These are phyloP conservation scores for Aethes cnicana DNA, from an alignment of 2,888 invertebrate genomes.

Conservation along the genomic window DNA sequence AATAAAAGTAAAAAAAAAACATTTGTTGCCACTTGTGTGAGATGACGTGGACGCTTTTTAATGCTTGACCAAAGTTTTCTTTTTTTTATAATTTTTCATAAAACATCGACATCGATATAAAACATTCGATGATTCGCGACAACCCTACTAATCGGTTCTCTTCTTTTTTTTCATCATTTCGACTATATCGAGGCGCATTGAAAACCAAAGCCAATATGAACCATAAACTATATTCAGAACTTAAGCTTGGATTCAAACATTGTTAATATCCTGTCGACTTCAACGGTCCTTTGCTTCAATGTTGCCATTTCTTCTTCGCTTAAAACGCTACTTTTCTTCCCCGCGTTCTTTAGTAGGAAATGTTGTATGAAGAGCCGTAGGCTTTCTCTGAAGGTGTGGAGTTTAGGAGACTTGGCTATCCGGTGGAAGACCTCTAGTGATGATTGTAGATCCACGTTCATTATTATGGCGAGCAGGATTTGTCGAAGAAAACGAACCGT, in stretches of 20 bases:
- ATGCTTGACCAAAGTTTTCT: no score
- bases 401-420: slow-evolving; percentile 87
- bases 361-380: slow-evolving; percentile 92
- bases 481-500: slow-evolving; percentile 91
- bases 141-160: no score
- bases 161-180: no score
- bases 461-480: slow-evolving; percentile 87
- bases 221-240: slow-evolving; percentile 48
- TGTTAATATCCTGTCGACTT: slow-evolving; percentile 86
- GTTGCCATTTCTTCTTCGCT: slow-evolving; percentile 59
- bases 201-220: not conserved
- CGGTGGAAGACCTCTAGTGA: slow-evolving; percentile 86
- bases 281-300: slow-evolving; percentile 79
- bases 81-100: no score
- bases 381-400: slow-evolving; percentile 91
- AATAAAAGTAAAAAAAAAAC: no score
- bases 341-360: slow-evolving; percentile 88
- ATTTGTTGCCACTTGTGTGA: no score
- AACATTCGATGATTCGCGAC: no score
- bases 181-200: no score
- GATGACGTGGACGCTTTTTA: no score
- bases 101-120: no score
- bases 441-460: slow-evolving; percentile 84
- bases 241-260: slow-evolving; percentile 70
- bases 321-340: slow-evolving; percentile 62